Evolutionary conservation across 1,140 invertebrate genomes (phyloP).

Genomic region (Papilio glaucus): DNA sequence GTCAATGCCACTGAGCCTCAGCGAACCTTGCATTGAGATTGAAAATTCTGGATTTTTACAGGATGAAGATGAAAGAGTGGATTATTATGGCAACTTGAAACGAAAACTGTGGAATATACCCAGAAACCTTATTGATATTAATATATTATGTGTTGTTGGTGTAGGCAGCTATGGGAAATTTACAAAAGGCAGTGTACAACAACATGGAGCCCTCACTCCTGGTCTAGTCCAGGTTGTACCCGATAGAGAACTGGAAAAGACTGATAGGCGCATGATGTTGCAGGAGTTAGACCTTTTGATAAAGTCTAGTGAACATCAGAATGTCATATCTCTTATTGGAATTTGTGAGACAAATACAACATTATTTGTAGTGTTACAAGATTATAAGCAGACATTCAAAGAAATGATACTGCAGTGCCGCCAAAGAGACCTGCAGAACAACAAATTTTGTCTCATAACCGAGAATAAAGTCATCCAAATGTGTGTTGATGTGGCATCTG

Average conservation of each 20-base stretch:
- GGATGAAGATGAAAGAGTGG: constrained; percentile 88
- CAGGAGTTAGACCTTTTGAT: constrained; percentile 89
- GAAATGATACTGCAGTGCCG: constrained; percentile 86
- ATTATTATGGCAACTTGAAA: constrained; percentile 90
- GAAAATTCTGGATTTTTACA: constrained; percentile 89
- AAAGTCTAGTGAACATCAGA: constrained; percentile 86
- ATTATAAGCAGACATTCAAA: constrained; percentile 87
- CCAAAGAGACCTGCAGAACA: constrained; percentile 84
- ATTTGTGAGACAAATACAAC: constrained; percentile 90
- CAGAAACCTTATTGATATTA: constrained; percentile 87
- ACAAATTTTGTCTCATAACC: constrained; percentile 86
- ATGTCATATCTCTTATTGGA: constrained; percentile 90
- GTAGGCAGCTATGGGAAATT: constrained; percentile 91
- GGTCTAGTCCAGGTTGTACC: constrained; percentile 72
- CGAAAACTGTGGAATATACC: constrained; percentile 89
- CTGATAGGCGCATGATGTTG: constrained; percentile 87
- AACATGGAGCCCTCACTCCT: constrained; percentile 77
- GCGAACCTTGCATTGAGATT: constrained; percentile 80
- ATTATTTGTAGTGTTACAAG: constrained; percentile 88
- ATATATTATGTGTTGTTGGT: constrained; percentile 86
- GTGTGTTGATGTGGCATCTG: constrained; percentile 85
- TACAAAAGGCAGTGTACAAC: constrained; percentile 86
- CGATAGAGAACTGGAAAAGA: constrained; percentile 85
- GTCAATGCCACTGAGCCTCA: constrained; percentile 81
- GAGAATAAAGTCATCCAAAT: constrained; percentile 85